Base-by-base conservation (phyloP, 2,113 vertebrate species). In the Myodes glareolus region DNA sequence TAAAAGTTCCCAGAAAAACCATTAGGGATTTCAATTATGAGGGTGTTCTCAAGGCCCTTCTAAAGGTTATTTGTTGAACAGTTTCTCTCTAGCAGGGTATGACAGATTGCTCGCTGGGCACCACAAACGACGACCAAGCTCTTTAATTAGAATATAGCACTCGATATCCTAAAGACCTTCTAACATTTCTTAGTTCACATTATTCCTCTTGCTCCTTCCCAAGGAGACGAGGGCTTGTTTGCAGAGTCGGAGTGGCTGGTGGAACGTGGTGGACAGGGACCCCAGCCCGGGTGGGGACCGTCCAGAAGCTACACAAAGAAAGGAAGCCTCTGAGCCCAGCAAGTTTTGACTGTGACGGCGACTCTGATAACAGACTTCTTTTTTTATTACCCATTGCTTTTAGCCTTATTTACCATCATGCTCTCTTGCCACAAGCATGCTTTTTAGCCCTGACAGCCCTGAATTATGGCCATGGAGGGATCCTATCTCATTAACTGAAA, bases 401-500 rank as follows among this genome's bases (percentile, higher is more conserved):
- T 99, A 99, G 98, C 97, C 98, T 99, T 99, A 99, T 99, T 99
- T 99, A 98, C 98, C 98, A 98, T 98, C 98, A 97, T 98, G 98
- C 98, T 98, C 96, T 98, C 98, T 99, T 98, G 98, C 98, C 98
- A 99, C 98, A 98, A 98, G 98, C 98, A 98, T 99, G 99, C 99
- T 99, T 99, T 99, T 99, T 98, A 99, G 98, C 98, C 98, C 97
- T 99, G 99, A 99, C 99, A 99, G 99, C 98, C 97, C 92, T 99
- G 99, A 99, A 98, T 99, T 99, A 99, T 98, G 98, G 98, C 98
- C 98, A 99, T 98, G 99, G 99, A 99, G 99, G 99, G 99, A 99
- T 99, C 99, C 99, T 99, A 99, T 99, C 99, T 99, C 99, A 99
- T 99, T 99, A 99, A 99, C 98, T 99, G 99, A 99, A 99, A 99